Conservation (phyloP, 1,140 invertebrate species). For the Nymphalis io region DNA sequence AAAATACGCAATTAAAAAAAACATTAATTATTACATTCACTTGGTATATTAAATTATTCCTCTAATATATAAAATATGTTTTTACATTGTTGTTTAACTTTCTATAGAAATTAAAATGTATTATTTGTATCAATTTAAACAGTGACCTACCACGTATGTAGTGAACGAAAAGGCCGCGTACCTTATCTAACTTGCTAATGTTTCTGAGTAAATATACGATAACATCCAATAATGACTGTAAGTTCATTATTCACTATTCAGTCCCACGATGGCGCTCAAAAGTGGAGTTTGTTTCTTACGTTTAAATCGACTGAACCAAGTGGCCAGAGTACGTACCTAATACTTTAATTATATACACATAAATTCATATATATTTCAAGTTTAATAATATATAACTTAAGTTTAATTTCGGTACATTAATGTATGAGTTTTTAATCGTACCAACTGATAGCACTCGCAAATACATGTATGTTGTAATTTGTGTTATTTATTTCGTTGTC, state of each 20-base stretch:
- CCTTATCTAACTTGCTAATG: slow-evolving; percentile 70
- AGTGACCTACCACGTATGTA: slow-evolving; percentile 20
- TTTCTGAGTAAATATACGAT: slow-evolving; percentile 35
- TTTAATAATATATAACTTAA: too few relatives aligned
- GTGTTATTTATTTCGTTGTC: slow-evolving; percentile 3
- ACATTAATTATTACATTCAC: too few relatives aligned
- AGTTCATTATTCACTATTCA: slow-evolving; percentile 30
- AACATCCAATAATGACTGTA: slow-evolving; percentile 24
- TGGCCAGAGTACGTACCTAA: slow-evolving; percentile 50
- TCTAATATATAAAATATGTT: too few relatives aligned
- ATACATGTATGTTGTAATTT: slow-evolving; percentile 7
- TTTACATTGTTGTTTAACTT: too few relatives aligned
- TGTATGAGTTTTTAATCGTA: background rate
- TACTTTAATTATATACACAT: too few relatives aligned
- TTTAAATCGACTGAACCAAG: slow-evolving; percentile 46
- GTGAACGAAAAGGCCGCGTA: slow-evolving; percentile 41
- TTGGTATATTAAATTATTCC: too few relatives aligned
- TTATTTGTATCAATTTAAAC: background rate
- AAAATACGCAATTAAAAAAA: too few relatives aligned
- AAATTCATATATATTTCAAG: too few relatives aligned
- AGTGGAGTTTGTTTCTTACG: slow-evolving; percentile 56
- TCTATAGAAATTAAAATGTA: background rate
- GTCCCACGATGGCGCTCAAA: slow-evolving; percentile 66
- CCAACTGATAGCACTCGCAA: background rate
- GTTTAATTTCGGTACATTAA: background rate